These are phyloP conservation scores for Paracanthobrama guichenoti DNA, from an alignment of 2,113 vertebrate species.

Conservation along the genomic window DNA sequence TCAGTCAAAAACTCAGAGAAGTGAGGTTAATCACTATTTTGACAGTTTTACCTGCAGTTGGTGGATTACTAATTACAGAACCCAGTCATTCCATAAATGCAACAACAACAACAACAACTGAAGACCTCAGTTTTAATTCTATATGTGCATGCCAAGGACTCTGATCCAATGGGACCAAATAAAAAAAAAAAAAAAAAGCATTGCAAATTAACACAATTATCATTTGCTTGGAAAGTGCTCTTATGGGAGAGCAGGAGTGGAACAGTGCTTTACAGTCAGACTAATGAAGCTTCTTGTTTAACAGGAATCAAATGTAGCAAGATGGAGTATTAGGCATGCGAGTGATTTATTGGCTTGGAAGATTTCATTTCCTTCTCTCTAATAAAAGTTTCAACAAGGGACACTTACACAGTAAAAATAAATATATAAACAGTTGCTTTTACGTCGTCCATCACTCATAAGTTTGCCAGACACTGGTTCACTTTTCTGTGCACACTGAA, in stretches of 20 bases:
- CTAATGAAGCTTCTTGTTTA: slow-evolving; percentile 53
- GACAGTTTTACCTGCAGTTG: neutral
- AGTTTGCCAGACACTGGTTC: neutral
- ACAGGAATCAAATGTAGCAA: slow-evolving; percentile 41
- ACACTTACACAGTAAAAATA: neutral
- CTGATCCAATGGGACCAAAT: neutral
- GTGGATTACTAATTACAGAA: neutral
- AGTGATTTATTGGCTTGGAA: slow-evolving; percentile 47
- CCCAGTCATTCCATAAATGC: neutral
- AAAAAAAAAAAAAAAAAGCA: neutral
- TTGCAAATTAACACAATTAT: slow-evolving; percentile 51
- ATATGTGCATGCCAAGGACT: neutral
- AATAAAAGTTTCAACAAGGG: slow-evolving; percentile 45
- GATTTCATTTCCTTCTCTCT: slow-evolving; percentile 43
- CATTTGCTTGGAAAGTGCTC: slow-evolving; percentile 36
- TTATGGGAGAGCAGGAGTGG: slow-evolving; percentile 36
- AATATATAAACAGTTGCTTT: slow-evolving; percentile 1
- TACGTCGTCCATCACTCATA: neutral
- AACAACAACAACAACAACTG: neutral
- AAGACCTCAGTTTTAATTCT: neutral
- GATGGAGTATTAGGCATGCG: slow-evolving; percentile 43
- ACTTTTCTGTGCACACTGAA: neutral
- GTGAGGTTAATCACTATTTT: neutral
- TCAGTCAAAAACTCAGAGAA: neutral
- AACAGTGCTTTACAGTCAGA: slow-evolving; percentile 27